These are phyloP conservation scores for Dascillus cervinus DNA, from an alignment of 2,888 invertebrate species.

Conservation along the genomic window DNA sequence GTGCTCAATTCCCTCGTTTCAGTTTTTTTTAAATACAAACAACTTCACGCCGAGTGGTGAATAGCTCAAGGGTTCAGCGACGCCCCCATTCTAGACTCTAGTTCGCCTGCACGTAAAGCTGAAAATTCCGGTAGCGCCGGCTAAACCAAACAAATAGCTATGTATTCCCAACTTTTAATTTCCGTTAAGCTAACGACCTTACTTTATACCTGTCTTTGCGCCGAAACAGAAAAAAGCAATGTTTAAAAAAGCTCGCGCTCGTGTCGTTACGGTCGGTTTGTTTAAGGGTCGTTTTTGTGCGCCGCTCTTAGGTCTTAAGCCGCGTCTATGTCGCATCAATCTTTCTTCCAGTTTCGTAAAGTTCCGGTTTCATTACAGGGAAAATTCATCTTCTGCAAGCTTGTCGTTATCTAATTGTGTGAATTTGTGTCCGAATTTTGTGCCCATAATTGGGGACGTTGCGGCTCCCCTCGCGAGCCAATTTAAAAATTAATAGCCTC, in stretches of 20 bases:
- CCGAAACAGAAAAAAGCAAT: too few species aligned
- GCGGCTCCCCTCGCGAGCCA: slow-evolving; percentile 10
- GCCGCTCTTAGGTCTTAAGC: slow-evolving; percentile 11
- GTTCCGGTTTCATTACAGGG: slow-evolving; percentile 37
- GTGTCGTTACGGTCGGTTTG: slow-evolving; percentile 2
- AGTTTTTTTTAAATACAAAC: too few species aligned
- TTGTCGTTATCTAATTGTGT: slow-evolving; percentile 17
- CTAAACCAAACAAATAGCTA: slow-evolving; percentile 28
- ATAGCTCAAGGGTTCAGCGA: too few species aligned
- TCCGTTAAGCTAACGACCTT: slow-evolving; percentile 32
- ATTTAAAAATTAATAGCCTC: slow-evolving; percentile 20
- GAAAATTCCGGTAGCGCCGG: slow-evolving; percentile 6
- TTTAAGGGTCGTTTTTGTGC: slow-evolving; percentile 15
- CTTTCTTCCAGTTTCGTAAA: slow-evolving; percentile 29
- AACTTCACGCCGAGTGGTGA: too few species aligned
- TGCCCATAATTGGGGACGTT: not conserved
- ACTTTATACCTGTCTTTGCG: slow-evolving; percentile 29
- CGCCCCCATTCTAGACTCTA: slow-evolving; percentile 1
- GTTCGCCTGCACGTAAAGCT: slow-evolving; percentile 5
- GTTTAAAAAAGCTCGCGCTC: slow-evolving; percentile 5
- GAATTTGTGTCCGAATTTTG: slow-evolving; percentile 2
- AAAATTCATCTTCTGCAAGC: slow-evolving; percentile 34
- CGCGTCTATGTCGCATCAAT: slow-evolving; percentile 29
- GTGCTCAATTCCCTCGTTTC: too few species aligned
- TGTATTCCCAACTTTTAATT: slow-evolving; percentile 33